These are phyloP conservation scores for Poeciliopsis gracilis DNA, from an alignment of 2,797 vertebrate genomes.

Conservation along the genomic window DNA sequence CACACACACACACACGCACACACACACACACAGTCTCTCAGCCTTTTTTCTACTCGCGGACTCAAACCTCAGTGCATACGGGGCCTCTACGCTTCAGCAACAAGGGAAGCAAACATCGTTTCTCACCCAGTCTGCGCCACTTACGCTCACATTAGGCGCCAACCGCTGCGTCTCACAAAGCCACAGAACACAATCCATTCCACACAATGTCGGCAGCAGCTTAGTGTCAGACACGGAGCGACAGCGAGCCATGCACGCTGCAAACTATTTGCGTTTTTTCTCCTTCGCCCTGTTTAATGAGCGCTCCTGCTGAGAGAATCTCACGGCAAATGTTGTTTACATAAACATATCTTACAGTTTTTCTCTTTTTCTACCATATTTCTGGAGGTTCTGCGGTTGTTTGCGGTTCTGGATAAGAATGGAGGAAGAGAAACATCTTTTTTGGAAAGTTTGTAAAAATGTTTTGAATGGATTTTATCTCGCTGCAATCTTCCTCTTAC, in stretches of 20 bases:
- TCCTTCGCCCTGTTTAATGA: slow-evolving; percentile 56
- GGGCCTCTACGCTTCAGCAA: slow-evolving; percentile 34
- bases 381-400: slow-evolving; percentile 20
- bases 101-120: slow-evolving; percentile 66
- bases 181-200: slow-evolving; percentile 55
- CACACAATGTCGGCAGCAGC: slow-evolving; percentile 65
- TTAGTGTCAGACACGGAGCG: slow-evolving; percentile 57
- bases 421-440: not conserved
- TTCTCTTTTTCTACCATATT: slow-evolving; percentile 18
- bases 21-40: not conserved
- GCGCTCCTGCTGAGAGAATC: slow-evolving; percentile 54
- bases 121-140: slow-evolving; percentile 58
- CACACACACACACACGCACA: not conserved
- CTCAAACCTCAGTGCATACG: slow-evolving; percentile 17
- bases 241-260: slow-evolving; percentile 35
- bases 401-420: not conserved
- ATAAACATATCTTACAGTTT: slow-evolving; percentile 42
- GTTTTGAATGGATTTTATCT: slow-evolving; percentile 12
- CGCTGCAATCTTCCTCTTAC: not conserved
- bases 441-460: not conserved
- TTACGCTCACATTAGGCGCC: slow-evolving; percentile 60
- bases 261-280: slow-evolving; percentile 30
- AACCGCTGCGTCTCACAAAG: slow-evolving; percentile 68
- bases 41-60: not conserved
- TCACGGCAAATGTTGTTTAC: slow-evolving; percentile 50